Evolutionary conservation across 2,797 vertebrate species (phyloP), one percentile per base, ranked within the genome.

Genomic region (Melanogrammus aeglefinus): DNA sequence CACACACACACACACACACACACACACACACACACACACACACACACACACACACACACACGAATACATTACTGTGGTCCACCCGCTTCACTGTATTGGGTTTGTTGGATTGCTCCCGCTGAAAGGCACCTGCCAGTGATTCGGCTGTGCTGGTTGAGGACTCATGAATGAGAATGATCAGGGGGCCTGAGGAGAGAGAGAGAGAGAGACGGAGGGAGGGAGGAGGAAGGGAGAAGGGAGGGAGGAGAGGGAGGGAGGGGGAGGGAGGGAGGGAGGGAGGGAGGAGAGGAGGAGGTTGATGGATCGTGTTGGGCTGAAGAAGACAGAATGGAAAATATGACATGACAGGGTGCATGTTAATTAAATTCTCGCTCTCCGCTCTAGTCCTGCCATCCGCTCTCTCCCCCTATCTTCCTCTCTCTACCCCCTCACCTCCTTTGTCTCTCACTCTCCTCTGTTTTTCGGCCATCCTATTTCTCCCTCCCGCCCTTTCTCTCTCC

Each of bases 51-150:
- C 18, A 57, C 51, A 63, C 51, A 63, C 51, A n/a, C 51, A 18
- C 2, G 8, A 21, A 63, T 24, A n/a, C n/a, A 63, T 21, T 57
- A 57, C 16, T 21, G 16, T 57, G 51, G 6, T 57, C 16, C 14
- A 18, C 18, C 87, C 81, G 89, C 77, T 79, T 80, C 80, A 76
- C 78, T 83, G 44, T 73, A 77, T 88, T 81, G 76, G 86, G 82
- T 86, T 81, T 79, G 86, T 91, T 83, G 77, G 77, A 87, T 85
- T 84, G 80, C 81, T 80, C 79, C 80, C 75, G 44, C 78, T 80
- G 87, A 86, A 78, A 77, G 35, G 51, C 83, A 82, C 76, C 75
- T 80, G 75, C 76, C 77, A 75, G 79, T 90, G 88, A 91, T 90
- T 92, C 86, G 82, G 76, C 18, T 1, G 16, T 4, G 13, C 44